Conservation (phyloP, 2,797 vertebrate genomes). For the Bryconaethiops microstoma region DNA sequence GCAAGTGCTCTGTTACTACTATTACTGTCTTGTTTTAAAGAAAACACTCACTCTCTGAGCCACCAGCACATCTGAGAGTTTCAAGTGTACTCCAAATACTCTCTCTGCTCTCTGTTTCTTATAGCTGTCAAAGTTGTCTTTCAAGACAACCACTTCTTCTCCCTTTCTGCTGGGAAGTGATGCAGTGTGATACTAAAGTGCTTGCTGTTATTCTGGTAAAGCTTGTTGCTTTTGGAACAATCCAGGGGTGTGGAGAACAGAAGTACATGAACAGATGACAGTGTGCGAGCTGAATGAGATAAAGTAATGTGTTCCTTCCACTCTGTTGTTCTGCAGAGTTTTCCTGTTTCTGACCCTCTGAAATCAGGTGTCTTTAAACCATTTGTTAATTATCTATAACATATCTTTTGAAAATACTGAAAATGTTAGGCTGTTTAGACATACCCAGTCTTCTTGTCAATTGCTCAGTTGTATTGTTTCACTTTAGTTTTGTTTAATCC, state of each 20-base stretch:
- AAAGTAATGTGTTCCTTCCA: not conserved
- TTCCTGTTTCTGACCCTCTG: too few species aligned
- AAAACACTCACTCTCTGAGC: slow-evolving; percentile 1
- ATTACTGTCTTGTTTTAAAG: not conserved
- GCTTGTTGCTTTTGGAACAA: not conserved
- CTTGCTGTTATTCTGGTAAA: not conserved
- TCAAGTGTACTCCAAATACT: slow-evolving; percentile 9
- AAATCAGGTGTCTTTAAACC: too few species aligned
- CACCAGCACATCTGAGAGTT: not conserved
- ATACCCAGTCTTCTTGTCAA: too few species aligned
- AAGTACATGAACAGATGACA: not conserved
- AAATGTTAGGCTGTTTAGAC: too few species aligned
- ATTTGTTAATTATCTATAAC: too few species aligned
- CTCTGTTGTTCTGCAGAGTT: too few species aligned
- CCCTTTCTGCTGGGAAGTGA: not conserved
- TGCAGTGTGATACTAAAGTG: not conserved
- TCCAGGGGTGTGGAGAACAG: not conserved
- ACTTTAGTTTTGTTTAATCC: too few species aligned
- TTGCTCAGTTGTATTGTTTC: too few species aligned
- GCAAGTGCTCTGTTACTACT: slow-evolving; percentile 1
- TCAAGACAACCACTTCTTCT: not conserved
- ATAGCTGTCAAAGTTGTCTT: not conserved
- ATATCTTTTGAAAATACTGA: too few species aligned
- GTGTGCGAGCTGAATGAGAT: not conserved
- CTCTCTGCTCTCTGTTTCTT: slow-evolving; percentile 3